phyloP scores from a whole-genome alignment of 2,888 invertebrate species.

The Pristionchus mayeri region DNA sequence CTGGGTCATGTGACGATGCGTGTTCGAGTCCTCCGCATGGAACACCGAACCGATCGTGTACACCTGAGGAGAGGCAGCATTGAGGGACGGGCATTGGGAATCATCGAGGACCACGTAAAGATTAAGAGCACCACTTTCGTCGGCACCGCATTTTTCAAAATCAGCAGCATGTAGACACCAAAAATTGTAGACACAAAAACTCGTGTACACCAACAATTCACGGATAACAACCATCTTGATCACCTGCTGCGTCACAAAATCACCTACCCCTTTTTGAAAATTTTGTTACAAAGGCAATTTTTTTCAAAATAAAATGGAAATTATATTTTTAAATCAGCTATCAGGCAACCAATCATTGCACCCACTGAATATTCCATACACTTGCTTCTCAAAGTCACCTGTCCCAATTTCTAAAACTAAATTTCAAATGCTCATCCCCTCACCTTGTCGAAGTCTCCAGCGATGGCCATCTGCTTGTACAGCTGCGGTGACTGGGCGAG shows the following conservation, averaged over 20 bases:
- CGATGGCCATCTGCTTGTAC: conserved; percentile 99
- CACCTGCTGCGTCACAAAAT: not conserved
- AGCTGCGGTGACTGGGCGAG: conserved; percentile 98
- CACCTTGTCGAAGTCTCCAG: conserved; percentile 92
- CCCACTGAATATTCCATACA: too few species aligned
- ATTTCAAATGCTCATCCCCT: not conserved
- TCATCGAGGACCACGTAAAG: too few species aligned
- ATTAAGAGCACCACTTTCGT: not conserved
- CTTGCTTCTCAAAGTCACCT: too few species aligned
- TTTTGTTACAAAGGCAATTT: too few species aligned
- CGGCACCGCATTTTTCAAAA: not conserved
- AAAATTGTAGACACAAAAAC: too few species aligned
- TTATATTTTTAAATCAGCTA: too few species aligned
- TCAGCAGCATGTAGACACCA: too few species aligned
- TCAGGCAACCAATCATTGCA: too few species aligned
- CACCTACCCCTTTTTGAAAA: too few species aligned
- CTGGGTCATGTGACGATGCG: conserved; percentile 97
- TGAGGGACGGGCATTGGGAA: not conserved
- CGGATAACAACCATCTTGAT: too few species aligned
- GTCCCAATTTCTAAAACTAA: too few species aligned
- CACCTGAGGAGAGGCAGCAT: conserved; percentile 58
- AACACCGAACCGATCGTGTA: conserved; percentile 84
- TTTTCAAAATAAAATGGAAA: too few species aligned
- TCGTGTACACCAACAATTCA: not conserved
- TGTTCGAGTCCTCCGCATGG: conserved; percentile 98